Conservation (phyloP, 37 sponge, comb jelly and placozoan species). For the Crambe crambe region DNA sequence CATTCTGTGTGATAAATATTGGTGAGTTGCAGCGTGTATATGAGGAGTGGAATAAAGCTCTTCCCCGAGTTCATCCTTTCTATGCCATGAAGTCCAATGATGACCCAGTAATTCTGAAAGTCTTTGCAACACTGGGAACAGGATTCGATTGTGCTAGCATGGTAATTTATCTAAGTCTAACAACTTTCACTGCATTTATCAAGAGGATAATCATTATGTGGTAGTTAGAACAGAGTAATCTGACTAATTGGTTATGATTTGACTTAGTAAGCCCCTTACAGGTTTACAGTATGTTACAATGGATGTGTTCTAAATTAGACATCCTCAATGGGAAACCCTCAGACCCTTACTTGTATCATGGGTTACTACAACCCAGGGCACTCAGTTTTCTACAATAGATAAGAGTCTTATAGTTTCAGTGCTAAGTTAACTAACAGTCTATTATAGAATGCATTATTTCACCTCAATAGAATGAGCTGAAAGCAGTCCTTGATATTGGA, state of each 20-base stretch:
- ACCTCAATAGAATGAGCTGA: conserved; percentile 40
- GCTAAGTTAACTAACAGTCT: neutral
- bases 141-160: neutral
- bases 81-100: neutral
- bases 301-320: no score
- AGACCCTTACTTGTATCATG: no score
- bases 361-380: no score
- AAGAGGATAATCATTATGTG: no score
- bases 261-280: no score
- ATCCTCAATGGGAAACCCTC: no score
- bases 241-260: no score
- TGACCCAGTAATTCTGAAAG: neutral
- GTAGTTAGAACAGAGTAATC: neutral
- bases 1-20: neutral
- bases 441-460: neutral
- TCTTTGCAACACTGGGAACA: neutral
- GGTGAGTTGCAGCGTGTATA: neutral
- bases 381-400: no score
- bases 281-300: no score
- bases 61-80: neutral
- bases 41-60: neutral
- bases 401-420: no score
- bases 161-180: no score
- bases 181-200: no score
- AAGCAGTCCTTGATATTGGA: conserved; percentile 43